These are phyloP conservation scores for Selene dorsalis DNA, from an alignment of 2,797 vertebrate species.

Conservation along the genomic window DNA sequence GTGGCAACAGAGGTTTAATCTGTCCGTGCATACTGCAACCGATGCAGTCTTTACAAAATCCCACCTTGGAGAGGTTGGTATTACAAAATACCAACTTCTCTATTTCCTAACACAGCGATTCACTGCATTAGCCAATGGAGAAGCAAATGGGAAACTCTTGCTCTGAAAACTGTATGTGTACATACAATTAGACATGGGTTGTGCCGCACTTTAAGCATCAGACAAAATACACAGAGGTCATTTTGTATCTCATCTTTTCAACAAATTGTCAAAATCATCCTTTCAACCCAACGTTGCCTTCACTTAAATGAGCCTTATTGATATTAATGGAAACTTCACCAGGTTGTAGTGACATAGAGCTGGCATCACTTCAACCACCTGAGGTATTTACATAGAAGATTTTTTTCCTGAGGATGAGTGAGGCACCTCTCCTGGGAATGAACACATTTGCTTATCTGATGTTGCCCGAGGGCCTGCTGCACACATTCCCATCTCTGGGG, in stretches of 20 bases:
- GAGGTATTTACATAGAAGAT: conserved; percentile 5
- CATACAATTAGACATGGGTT: not conserved
- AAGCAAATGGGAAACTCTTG: not conserved
- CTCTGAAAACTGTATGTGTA: not conserved
- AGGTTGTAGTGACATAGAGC: conserved; percentile 17
- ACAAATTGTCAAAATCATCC: too few species aligned
- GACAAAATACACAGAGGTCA: not conserved
- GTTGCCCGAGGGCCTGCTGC: conserved; percentile 26
- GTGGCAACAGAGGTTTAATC: conserved; percentile 12
- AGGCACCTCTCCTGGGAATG: conserved; percentile 11
- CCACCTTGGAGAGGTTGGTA: too few species aligned
- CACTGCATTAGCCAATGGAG: not conserved
- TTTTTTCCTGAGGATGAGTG: conserved; percentile 27
- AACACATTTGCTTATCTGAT: conserved; percentile 31
- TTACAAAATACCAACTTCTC: not conserved
- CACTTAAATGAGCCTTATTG: not conserved
- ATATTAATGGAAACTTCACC: conserved; percentile 13
- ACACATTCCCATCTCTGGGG: conserved; percentile 13
- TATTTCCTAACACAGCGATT: not conserved
- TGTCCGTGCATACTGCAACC: not conserved
- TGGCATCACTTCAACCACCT: conserved; percentile 3
- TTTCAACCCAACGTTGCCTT: not conserved
- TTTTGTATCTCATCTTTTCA: not conserved
- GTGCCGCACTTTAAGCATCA: not conserved
- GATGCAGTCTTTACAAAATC: too few species aligned